Evolutionary conservation across 1,140 invertebrate species (phyloP), one percentile per base, ranked within the genome.

Genomic region (Heliconius nattereri): DNA sequence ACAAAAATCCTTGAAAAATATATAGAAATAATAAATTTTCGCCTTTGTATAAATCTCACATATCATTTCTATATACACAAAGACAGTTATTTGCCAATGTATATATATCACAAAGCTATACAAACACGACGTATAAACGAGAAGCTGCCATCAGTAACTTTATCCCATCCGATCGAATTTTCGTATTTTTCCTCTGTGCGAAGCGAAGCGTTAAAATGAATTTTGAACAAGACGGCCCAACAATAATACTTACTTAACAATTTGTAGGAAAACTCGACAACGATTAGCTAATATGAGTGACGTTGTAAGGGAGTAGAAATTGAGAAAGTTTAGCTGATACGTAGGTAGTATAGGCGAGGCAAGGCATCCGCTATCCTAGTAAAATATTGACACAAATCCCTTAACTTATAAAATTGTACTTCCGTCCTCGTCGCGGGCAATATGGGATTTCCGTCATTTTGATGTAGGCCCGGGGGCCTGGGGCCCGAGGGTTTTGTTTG

Each of bases 371-470:
- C 85, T 89, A 86, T 94, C 91, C 92, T 94, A 93, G 88, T 94
- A 92, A 92, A 94, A 94, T 94, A 93, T 94, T 94, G 90, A 93
- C 92, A 93, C 87, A 91, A 92, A 94, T 93, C 92, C 92, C 92
- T 93, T 92, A 94, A 93, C 89, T 94, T 94, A 94, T 94, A 93
- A 94, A 94, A 94, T 92, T 86, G 88, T 90, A 86, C 88, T 92
- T 90, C 88, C 89, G 87, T 91, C 88, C 89, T 89, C 87, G 86
- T 87, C 89, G 89, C 87, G 85, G 88, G 89, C 89, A 91, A 93
- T 92, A 93, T 93, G 92, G 92, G 92, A 92, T 92, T 94, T 94
- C 92, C 91, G 91, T 91, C 92, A 93, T 92, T 94, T 92, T 92
- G 91, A 92, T 91, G 90, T 92, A 90, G 90, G 84, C 86, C 90